Evolutionary conservation across 2,113 vertebrate species (phyloP), one percentile per base, ranked within the genome.

Genomic region (Xiphophorus hellerii): DNA sequence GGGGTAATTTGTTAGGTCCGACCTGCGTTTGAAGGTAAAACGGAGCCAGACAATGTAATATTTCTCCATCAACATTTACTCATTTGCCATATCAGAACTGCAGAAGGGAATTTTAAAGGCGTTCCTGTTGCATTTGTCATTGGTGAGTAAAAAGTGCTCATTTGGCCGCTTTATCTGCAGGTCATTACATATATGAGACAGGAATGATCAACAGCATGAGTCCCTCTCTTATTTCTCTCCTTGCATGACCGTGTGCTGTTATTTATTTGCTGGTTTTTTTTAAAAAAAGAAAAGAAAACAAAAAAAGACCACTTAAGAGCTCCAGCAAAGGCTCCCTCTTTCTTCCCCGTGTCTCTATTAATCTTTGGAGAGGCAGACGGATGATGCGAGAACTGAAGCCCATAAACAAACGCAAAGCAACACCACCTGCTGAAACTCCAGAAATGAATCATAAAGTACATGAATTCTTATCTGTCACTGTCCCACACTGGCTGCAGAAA

Each of bases 141-240:
- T 78, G 87, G 93, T 92, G 92, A 93, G 80, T 71, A 68, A 69
- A 73, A 72, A 64, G 91, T 93, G 93, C 92, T 94, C 95, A 91
- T 92, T 94, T 91, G 88, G 92, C 87, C 85, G 91, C 89, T 94
- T 96, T 93, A 95, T 96, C 96, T 95, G 89, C 87, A 90, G 93
- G 93, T 94, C 95, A 95, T 97, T 96, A 95, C 90, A 79, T 92
- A 93, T 92, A 93, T 76, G 76, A 37, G 93, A 90, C 73, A 83
- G 84, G 89, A 89, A 93, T 92, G 94, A 94, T 93, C 93, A 94
- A 94, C 81, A 92, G 92, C 92, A 92, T 90, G 85, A 88, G 92
- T 90, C 85, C 89, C 93, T 90, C 92, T 67, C 63, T 66, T 62
- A 74, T 83, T 88, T 81, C 75, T 84, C 69, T 76, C 60, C 74